phyloP scores from a whole-genome alignment of 2,888 invertebrate genomes.

The Allacma fusca region DNA sequence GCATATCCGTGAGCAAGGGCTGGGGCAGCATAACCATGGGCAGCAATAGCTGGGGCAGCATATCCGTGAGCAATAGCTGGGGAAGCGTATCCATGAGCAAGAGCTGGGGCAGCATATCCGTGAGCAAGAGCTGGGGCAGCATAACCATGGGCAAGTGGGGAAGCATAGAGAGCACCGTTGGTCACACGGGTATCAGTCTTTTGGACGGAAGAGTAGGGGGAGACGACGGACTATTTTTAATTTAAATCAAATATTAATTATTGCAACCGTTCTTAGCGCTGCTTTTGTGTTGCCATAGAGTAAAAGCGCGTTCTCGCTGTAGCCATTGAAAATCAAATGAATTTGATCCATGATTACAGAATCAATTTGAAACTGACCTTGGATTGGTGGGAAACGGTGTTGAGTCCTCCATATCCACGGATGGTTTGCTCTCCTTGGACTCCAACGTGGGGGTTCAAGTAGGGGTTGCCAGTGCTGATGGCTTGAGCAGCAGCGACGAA shows the following conservation, averaged over 20 bases:
- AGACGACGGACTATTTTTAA: constrained; percentile 53
- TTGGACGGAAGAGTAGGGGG: constrained; percentile 54
- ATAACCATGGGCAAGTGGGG: constrained; percentile 51
- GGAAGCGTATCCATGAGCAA: constrained; percentile 50
- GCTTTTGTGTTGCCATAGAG: no score
- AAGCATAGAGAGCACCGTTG: constrained; percentile 55
- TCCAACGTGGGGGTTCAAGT: constrained; percentile 47
- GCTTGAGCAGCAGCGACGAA: constrained; percentile 44
- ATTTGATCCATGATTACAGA: no score
- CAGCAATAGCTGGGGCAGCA: no score
- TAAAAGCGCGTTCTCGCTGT: no score
- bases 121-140: constrained; percentile 49
- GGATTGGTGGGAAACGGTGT: constrained; percentile 50
- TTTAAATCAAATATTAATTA: no score
- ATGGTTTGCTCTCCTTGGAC: constrained; percentile 53
- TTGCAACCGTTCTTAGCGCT: neutral
- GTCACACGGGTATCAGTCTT: constrained; percentile 59
- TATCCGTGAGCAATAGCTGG: no score
- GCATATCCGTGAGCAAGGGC: constrained; percentile 51
- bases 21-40: constrained; percentile 50
- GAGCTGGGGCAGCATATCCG: constrained; percentile 40
- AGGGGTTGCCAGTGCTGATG: constrained; percentile 21
- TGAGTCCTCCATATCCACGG: constrained; percentile 56
- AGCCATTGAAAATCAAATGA: neutral
- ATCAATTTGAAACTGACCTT: constrained; percentile 35